Evolutionary conservation across 2,113 vertebrate genomes (phyloP).

Genomic region (Urocolius indicus): DNA sequence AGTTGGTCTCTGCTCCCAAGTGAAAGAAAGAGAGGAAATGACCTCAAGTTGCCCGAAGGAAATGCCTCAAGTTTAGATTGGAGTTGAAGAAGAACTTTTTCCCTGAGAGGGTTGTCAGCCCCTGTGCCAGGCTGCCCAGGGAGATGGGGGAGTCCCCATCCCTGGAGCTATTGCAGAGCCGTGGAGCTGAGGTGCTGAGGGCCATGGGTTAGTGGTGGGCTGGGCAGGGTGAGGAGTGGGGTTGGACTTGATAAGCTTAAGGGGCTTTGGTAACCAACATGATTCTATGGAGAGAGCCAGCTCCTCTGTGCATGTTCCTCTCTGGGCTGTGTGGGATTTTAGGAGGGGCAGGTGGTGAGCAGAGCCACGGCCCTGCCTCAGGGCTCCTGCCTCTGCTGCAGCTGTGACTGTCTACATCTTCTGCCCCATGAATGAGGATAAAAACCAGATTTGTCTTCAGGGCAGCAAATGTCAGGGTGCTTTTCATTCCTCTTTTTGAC

Average conservation of each 20-base stretch:
- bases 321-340: accelerated
- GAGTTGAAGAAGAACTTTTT: too few species aligned
- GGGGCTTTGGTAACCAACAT: too few species aligned
- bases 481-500: background rate
- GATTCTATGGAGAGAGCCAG: accelerated
- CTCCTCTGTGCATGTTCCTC: accelerated
- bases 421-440: background rate
- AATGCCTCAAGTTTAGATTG: background rate
- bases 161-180: background rate
- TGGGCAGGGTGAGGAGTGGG: too few species aligned
- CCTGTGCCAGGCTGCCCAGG: too few species aligned
- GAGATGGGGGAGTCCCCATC: background rate
- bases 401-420: background rate
- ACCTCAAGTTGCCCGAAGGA: too few species aligned
- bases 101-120: too few species aligned
- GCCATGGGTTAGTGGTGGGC: too few species aligned
- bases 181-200: too few species aligned
- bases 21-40: background rate
- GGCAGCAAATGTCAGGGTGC: background rate
- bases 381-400: background rate
- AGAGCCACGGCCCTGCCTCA: background rate
- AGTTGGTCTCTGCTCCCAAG: too few species aligned
- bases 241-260: too few species aligned
- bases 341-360: background rate
- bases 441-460: background rate